Evolutionary conservation across 2,888 invertebrate genomes (phyloP).

Genomic region (Epistrophella euchroma): DNA sequence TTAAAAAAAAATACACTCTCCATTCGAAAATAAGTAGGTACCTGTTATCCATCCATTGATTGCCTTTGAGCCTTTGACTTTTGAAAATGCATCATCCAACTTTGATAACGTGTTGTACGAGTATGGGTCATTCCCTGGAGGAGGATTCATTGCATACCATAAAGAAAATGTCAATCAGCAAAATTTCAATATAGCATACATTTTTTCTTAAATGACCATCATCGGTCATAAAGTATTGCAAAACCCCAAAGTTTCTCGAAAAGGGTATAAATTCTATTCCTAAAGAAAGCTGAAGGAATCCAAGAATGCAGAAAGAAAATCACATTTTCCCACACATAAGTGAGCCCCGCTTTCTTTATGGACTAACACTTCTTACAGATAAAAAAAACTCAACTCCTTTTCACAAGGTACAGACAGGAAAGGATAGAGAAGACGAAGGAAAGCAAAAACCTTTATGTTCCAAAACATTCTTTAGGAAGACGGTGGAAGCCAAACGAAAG

Average conservation of each 20-base stretch:
- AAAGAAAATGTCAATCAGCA: slow-evolving; percentile 33
- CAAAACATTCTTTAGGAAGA: slow-evolving; percentile 67
- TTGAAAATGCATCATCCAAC: too few relatives aligned
- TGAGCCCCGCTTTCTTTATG: slow-evolving; percentile 48
- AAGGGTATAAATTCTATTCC: slow-evolving; percentile 23
- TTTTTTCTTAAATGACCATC: slow-evolving; percentile 39
- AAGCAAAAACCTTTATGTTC: slow-evolving; percentile 63
- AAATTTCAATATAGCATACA: slow-evolving; percentile 55
- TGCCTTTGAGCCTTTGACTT: too few relatives aligned
- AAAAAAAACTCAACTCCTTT: slow-evolving; percentile 54
- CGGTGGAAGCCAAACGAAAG: slow-evolving; percentile 52
- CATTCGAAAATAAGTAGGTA: too few relatives aligned
- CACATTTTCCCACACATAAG: slow-evolving; percentile 71
- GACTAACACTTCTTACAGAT: slow-evolving; percentile 59
- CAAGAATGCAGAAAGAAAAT: slow-evolving; percentile 61
- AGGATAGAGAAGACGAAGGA: slow-evolving; percentile 16
- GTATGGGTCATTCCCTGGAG: not conserved
- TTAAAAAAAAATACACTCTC: too few relatives aligned
- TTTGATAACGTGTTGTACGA: too few relatives aligned
- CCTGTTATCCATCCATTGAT: too few relatives aligned
- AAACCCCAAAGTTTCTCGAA: slow-evolving; percentile 28
- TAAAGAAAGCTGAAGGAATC: slow-evolving; percentile 43
- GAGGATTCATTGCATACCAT: not conserved
- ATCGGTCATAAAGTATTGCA: slow-evolving; percentile 44
- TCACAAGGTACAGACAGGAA: not conserved